Percentiles rank a stretch among this genome's conserved stretches.
Conservation (phyloP, 1,140 invertebrate species). For the Plodia interpunctella region DNA sequence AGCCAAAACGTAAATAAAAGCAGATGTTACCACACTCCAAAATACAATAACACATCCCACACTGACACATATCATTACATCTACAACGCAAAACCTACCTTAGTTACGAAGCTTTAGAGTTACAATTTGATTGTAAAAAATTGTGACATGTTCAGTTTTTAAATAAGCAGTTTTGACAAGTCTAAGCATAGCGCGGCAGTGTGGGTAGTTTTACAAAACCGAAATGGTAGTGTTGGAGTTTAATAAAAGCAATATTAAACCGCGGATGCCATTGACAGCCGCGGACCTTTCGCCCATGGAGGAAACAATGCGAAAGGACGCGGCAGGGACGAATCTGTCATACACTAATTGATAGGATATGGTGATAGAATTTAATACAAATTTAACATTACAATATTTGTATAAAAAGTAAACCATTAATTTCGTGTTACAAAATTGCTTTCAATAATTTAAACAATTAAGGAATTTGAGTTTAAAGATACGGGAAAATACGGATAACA, state of each 20-base stretch:
- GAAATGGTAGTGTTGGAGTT: conserved; percentile 59
- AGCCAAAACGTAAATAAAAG: conserved; percentile 74
- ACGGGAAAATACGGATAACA: too few species aligned
- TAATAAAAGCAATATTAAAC: conserved; percentile 69
- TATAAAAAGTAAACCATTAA: too few species aligned
- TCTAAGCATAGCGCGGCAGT: conserved; percentile 40
- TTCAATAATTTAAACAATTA: too few species aligned
- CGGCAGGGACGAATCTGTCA: neutral
- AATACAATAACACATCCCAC: conserved; percentile 39
- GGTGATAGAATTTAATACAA: too few species aligned
- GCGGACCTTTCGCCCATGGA: conserved; percentile 16
- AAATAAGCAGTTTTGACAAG: conserved; percentile 19
- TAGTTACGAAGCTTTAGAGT: conserved; percentile 17
- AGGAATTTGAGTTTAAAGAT: too few species aligned
- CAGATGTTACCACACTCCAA: conserved; percentile 72
- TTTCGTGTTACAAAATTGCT: neutral
- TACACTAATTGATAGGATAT: neutral
- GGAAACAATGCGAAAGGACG: neutral
- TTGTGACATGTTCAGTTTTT: neutral
- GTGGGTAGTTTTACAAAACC: conserved; percentile 73
- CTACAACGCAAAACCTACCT: conserved; percentile 23
- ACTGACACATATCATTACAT: conserved; percentile 15
- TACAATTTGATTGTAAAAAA: conserved; percentile 4
- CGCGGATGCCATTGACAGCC: conserved; percentile 58
- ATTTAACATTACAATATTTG: too few species aligned